phyloP scores from a whole-genome alignment of 2,797 vertebrate genomes.

The Phoeniculus purpureus region DNA sequence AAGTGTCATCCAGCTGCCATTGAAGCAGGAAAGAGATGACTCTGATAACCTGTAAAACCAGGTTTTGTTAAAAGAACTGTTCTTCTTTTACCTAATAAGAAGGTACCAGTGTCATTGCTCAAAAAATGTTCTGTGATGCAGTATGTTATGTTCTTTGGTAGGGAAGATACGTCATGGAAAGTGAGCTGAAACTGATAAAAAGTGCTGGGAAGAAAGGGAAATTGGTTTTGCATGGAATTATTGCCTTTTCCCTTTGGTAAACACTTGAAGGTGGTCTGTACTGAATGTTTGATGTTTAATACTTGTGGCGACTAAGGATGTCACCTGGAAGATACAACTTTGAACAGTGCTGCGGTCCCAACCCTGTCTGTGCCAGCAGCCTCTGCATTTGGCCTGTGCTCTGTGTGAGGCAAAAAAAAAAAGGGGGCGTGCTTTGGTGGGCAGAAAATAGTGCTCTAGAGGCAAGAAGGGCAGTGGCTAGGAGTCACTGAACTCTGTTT shows the following conservation, averaged over 20 bases:
- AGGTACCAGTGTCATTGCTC: background rate
- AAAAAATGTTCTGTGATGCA: background rate
- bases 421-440: background rate
- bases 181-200: background rate
- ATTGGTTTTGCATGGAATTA: background rate
- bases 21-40: background rate
- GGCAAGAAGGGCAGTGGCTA: background rate
- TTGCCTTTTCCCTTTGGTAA: background rate
- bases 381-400: background rate
- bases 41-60: slow-evolving; percentile 13
- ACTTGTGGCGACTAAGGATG: background rate
- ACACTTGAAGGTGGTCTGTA: background rate
- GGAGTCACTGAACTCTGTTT: background rate
- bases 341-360: background rate
- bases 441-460: background rate
- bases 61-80: background rate
- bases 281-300: background rate
- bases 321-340: background rate
- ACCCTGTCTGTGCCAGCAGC: background rate
- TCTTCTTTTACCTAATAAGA: background rate
- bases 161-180: background rate
- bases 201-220: background rate
- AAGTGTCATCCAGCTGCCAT: background rate
- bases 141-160: background rate
- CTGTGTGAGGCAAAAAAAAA: background rate